These are phyloP conservation scores for Eubucco bourcierii DNA, from an alignment of 2,113 vertebrate species.

Conservation along the genomic window DNA sequence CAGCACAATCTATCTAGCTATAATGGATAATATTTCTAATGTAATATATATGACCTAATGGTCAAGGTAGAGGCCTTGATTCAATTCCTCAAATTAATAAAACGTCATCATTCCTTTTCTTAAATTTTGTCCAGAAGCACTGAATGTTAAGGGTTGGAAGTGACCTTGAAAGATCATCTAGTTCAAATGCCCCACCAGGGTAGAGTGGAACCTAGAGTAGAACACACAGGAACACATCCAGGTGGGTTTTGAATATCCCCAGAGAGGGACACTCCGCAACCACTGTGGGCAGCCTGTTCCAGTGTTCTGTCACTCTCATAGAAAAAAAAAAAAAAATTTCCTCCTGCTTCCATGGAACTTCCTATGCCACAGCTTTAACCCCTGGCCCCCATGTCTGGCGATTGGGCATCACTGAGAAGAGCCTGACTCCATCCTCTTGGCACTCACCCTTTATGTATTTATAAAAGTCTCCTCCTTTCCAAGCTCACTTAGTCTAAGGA, in stretches of 20 bases:
- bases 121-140: not conserved
- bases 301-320: fast-evolving
- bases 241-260: not conserved
- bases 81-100: not conserved
- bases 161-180: not conserved
- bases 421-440: too few species aligned
- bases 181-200: not conserved
- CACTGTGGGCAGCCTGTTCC: not conserved
- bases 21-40: not conserved
- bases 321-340: too few species aligned
- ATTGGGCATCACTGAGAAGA: too few species aligned
- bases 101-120: not conserved
- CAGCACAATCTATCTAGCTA: not conserved
- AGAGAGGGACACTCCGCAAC: not conserved
- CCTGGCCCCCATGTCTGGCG: too few species aligned
- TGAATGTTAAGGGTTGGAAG: not conserved
- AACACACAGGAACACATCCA: not conserved
- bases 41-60: not conserved
- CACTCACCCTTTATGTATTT: too few species aligned
- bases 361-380: too few species aligned
- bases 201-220: too few species aligned
- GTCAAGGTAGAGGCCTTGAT: not conserved
- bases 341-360: too few species aligned
- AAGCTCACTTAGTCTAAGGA: too few species aligned
- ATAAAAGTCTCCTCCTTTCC: too few species aligned